Evolutionary conservation across 2,888 invertebrate genomes (phyloP).

Genomic region (Sphaerophoria rueppellii): DNA sequence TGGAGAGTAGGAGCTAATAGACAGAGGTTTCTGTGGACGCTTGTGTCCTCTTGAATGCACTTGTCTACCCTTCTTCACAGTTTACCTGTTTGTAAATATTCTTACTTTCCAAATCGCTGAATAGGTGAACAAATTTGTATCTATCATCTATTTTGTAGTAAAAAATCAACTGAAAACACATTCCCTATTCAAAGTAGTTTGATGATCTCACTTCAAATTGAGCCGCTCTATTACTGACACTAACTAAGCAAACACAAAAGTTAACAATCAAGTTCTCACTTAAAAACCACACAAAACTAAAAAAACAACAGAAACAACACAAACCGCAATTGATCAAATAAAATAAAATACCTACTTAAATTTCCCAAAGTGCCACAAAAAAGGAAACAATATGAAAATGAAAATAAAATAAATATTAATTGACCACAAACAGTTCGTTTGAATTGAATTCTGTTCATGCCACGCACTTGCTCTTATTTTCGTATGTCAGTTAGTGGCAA

Average conservation of each 20-base stretch:
- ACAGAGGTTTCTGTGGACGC: too few species aligned
- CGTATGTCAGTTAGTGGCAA: background rate
- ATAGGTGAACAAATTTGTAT: too few species aligned
- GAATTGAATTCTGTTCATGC: slow-evolving; percentile 42
- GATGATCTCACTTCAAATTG: background rate
- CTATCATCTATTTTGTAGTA: background rate
- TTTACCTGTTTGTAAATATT: too few species aligned
- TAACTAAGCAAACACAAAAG: slow-evolving; percentile 11
- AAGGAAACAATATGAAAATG: slow-evolving; percentile 42
- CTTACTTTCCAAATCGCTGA: too few species aligned
- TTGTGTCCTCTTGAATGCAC: too few species aligned
- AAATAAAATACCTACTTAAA: slow-evolving; percentile 32
- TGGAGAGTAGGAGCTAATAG: too few species aligned
- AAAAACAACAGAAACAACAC: slow-evolving; percentile 24
- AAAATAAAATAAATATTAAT: slow-evolving; percentile 55
- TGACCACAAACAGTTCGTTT: slow-evolving; percentile 64
- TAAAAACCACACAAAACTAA: slow-evolving; percentile 30
- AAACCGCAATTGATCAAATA: slow-evolving; percentile 46
- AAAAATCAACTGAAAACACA: background rate
- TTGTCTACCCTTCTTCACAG: too few species aligned
- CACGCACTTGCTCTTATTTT: slow-evolving; percentile 10
- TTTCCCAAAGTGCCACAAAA: slow-evolving; percentile 28
- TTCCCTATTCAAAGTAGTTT: background rate
- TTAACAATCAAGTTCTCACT: slow-evolving; percentile 15
- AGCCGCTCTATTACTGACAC: slow-evolving; percentile 7